phyloP scores from a whole-genome alignment of 2,888 invertebrate species.

The Dynastes tityus region DNA sequence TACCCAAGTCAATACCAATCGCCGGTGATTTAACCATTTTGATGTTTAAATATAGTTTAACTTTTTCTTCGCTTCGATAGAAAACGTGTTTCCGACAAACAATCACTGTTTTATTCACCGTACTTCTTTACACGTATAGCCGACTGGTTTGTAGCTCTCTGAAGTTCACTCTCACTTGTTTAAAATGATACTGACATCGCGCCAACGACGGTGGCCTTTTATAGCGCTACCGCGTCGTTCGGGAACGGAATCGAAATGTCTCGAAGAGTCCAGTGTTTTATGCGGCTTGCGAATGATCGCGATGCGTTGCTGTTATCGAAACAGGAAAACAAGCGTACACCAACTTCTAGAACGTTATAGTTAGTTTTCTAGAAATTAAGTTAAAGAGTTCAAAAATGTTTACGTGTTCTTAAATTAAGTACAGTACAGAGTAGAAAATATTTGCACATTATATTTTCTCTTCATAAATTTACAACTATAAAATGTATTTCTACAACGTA shows the following conservation, averaged over 20 bases:
- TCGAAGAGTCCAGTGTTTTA: background rate
- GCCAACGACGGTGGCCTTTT: slow-evolving; percentile 20
- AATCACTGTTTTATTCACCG: background rate
- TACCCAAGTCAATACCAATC: slow-evolving; percentile 89
- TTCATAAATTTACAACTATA: no score
- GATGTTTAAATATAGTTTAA: background rate
- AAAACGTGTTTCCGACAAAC: background rate
- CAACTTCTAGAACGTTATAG: no score
- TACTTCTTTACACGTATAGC: background rate
- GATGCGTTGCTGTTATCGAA: no score
- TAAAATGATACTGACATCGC: slow-evolving; percentile 26
- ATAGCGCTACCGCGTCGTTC: no score
- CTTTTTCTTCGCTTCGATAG: background rate
- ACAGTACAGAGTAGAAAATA: no score
- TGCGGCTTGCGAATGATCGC: no score
- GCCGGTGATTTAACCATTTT: slow-evolving; percentile 71
- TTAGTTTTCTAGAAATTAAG: no score
- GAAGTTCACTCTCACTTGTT: slow-evolving; percentile 11
- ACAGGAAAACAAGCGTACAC: no score
- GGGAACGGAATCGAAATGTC: background rate
- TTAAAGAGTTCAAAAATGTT: no score
- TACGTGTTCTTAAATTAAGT: no score
- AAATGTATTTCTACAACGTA: no score
- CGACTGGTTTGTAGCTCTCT: background rate
- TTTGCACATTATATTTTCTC: no score